Evolutionary conservation across 2,113 vertebrate species (phyloP).

Genomic region (Melanotaenia duboulayi): DNA sequence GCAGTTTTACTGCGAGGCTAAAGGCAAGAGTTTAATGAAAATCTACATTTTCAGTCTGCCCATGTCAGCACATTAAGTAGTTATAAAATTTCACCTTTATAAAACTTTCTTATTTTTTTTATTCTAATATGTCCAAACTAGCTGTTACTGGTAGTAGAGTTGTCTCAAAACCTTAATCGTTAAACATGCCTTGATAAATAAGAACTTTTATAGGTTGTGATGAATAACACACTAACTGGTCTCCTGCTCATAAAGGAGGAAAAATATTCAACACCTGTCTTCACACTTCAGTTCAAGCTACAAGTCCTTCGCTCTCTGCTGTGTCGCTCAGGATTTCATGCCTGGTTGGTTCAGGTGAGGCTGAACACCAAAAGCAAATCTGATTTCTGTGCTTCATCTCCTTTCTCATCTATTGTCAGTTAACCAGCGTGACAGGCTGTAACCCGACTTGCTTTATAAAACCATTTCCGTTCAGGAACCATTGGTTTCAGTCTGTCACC

Average conservation of each 20-base stretch:
- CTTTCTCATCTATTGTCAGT: constrained; percentile 18
- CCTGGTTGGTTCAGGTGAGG: constrained; percentile 28
- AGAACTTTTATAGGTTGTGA: too few relatives aligned
- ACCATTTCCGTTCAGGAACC: constrained; percentile 4
- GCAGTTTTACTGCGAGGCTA: too few relatives aligned
- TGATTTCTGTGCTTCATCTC: constrained; percentile 31
- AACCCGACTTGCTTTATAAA: constrained; percentile 30
- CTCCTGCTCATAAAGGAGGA: too few relatives aligned
- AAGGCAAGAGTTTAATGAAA: too few relatives aligned
- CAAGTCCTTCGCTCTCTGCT: background rate
- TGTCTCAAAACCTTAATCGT: background rate
- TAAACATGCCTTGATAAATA: too few relatives aligned
- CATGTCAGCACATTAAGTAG: too few relatives aligned
- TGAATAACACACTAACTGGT: background rate
- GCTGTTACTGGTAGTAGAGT: background rate
- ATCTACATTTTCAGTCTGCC: too few relatives aligned
- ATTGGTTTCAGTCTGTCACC: background rate
- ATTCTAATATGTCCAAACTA: background rate
- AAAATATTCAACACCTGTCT: background rate
- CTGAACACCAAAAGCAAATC: constrained; percentile 29
- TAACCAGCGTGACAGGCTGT: constrained; percentile 35
- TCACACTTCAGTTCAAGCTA: background rate
- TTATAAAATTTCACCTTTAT: too few relatives aligned
- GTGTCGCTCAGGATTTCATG: constrained; percentile 29
- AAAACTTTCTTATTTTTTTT: background rate